Conservation (phyloP, 2,888 invertebrate species). For the Notodonta dromedarius region DNA sequence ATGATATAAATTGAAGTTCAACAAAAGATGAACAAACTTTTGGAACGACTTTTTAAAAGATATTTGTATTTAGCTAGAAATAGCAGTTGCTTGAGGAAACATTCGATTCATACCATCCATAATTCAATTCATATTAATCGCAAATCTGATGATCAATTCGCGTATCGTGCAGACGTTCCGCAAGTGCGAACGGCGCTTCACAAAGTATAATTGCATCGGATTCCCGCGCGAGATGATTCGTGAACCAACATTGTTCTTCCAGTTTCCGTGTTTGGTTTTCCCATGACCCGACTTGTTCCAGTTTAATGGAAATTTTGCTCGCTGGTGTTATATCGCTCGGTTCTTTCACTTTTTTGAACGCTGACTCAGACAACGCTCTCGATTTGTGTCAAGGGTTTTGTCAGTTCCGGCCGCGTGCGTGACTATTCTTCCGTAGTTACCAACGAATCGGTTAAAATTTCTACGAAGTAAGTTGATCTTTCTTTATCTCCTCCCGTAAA, state of each 20-base stretch:
- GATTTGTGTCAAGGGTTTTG: slow-evolving; percentile 28
- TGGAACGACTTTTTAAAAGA: too few species aligned
- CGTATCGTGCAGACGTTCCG: background rate
- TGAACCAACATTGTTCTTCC: slow-evolving; percentile 41
- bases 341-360: slow-evolving; percentile 25
- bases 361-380: slow-evolving; percentile 17
- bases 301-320: slow-evolving; percentile 49
- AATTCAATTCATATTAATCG: background rate
- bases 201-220: slow-evolving; percentile 6
- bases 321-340: slow-evolving; percentile 32
- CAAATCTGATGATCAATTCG: background rate
- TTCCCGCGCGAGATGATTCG: slow-evolving; percentile 8
- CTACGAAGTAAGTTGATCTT: background rate
- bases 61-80: too few species aligned
- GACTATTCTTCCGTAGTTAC: background rate
- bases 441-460: background rate
- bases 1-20: too few species aligned
- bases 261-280: slow-evolving; percentile 56
- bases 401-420: slow-evolving; percentile 20
- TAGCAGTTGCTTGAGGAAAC: too few species aligned
- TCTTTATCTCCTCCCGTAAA: too few species aligned
- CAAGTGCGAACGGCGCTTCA: background rate
- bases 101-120: background rate
- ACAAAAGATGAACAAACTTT: too few species aligned
- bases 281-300: slow-evolving; percentile 56